phyloP scores from a whole-genome alignment of 2,797 vertebrate genomes.

The Manis crassicaudata region DNA sequence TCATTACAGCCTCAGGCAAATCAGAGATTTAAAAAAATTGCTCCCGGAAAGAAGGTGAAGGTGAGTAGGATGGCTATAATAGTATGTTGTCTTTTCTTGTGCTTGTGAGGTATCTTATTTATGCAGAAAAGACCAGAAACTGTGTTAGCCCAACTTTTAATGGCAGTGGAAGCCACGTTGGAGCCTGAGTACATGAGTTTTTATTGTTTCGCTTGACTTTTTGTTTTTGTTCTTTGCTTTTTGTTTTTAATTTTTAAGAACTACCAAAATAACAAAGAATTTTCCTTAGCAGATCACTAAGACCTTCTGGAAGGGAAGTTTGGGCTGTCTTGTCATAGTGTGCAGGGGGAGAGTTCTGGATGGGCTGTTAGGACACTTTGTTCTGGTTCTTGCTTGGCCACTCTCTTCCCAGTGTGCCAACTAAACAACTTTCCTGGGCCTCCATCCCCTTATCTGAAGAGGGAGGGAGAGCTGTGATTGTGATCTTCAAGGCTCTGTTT shows the following conservation, averaged over 20 bases:
- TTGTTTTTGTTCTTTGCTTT: neutral
- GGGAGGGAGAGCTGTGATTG: neutral
- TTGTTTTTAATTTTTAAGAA: neutral
- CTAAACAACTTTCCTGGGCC: neutral
- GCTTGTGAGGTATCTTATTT: neutral
- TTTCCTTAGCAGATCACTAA: neutral
- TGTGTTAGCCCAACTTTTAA: neutral
- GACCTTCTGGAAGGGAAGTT: neutral
- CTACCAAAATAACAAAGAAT: neutral
- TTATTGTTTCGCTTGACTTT: neutral
- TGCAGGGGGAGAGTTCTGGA: neutral
- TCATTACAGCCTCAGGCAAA: neutral
- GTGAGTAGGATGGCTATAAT: neutral
- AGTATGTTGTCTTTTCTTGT: neutral
- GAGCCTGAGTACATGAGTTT: neutral
- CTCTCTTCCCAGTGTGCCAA: neutral
- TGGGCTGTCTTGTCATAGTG: neutral
- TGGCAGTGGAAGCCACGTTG: neutral
- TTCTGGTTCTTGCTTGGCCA: neutral
- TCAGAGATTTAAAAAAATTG: slow-evolving; percentile 25
- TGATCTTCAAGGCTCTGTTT: neutral
- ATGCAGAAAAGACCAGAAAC: neutral
- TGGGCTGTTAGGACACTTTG: neutral
- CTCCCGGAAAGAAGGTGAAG: neutral
- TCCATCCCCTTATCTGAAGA: neutral